Evolutionary conservation across 1,140 invertebrate species (phyloP).

Genomic region (Penaeus vannamei): DNA sequence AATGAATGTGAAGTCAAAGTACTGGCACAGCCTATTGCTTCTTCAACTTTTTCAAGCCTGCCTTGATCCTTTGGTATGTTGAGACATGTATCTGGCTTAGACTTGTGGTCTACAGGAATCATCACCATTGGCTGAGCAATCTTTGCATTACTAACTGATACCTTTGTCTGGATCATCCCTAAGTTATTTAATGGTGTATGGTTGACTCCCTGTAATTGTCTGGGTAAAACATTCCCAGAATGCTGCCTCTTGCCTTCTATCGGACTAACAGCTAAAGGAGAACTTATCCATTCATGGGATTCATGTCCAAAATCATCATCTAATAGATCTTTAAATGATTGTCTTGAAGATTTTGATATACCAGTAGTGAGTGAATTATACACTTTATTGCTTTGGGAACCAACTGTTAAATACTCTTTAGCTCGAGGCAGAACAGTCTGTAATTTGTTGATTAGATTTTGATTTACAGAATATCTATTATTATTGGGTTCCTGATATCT

Average conservation of each 20-base stretch:
- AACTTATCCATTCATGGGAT: conserved; percentile 28
- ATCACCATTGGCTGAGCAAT: conserved; percentile 48
- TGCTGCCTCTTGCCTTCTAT: not conserved
- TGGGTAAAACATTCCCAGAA: not conserved
- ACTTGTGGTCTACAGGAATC: conserved; percentile 45
- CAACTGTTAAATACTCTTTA: not conserved
- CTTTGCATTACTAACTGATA: not conserved
- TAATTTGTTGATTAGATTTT: conserved; percentile 43
- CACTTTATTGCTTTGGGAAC: not conserved
- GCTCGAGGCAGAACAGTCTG: conserved; percentile 2
- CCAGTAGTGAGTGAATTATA: not conserved
- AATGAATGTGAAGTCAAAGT: not conserved
- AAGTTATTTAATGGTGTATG: not conserved
- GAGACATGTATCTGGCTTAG: not conserved
- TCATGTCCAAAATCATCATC: conserved; percentile 53
- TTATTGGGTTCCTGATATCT: conserved; percentile 30
- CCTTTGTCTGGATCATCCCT: not conserved
- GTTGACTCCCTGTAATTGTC: not conserved
- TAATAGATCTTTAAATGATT: conserved; percentile 42
- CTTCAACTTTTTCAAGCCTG: not conserved
- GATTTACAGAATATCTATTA: conserved; percentile 40
- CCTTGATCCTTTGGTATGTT: not conserved
- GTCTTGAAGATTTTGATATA: not conserved
- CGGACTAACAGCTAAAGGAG: conserved; percentile 11
- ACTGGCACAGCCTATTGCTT: not conserved